These are phyloP conservation scores for Cancer borealis DNA, from an alignment of 2,888 invertebrate species.

Conservation along the genomic window DNA sequence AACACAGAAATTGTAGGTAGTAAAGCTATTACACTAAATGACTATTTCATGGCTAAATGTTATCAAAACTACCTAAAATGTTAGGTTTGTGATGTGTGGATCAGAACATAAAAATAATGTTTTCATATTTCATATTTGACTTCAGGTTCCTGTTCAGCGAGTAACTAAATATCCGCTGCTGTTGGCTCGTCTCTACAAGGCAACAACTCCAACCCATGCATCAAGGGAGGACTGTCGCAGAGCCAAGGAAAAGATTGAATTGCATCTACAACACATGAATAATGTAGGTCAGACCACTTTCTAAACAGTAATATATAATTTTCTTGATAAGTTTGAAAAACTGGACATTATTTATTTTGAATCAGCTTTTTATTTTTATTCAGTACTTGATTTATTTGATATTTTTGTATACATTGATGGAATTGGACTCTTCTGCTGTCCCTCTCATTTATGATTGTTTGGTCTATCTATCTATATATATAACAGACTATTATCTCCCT, in stretches of 20 bases:
- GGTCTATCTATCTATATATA: no score
- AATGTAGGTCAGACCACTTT: slow-evolving; percentile 82
- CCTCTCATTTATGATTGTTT: no score
- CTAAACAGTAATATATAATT: background rate
- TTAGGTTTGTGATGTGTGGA: background rate
- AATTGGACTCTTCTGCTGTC: no score
- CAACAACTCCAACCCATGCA: slow-evolving; percentile 89
- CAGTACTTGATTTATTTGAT: no score
- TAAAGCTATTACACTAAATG: background rate
- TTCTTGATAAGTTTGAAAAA: background rate
- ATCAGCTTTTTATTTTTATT: no score
- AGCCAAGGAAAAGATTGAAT: slow-evolving; percentile 94
- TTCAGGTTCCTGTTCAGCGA: slow-evolving; percentile 94
- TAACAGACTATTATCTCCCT: no score
- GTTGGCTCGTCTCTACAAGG: slow-evolving; percentile 92
- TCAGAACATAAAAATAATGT: background rate
- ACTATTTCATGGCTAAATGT: background rate
- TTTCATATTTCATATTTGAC: background rate
- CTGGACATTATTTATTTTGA: background rate
- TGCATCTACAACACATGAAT: slow-evolving; percentile 96
- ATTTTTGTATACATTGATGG: no score
- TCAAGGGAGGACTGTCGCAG: slow-evolving; percentile 91
- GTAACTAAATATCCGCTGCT: slow-evolving; percentile 97
- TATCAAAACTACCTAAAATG: background rate
- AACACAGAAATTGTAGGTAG: no score